Conservation (phyloP, 2,797 vertebrate genomes). For the Bufotes viridis region DNA sequence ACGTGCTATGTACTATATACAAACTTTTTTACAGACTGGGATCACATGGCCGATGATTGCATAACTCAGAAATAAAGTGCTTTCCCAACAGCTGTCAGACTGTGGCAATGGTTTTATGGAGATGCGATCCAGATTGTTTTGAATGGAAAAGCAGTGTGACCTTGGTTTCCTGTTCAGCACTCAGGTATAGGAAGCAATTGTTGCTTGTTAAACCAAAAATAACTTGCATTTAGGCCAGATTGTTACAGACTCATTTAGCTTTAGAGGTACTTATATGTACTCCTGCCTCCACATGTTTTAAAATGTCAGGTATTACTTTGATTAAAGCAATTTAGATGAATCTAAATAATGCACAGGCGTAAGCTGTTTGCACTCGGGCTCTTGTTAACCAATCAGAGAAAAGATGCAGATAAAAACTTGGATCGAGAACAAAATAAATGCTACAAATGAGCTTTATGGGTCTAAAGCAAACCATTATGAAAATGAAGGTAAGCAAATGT, state of each 20-base stretch:
- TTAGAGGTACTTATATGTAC: slow-evolving; percentile 41
- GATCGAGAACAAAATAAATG: slow-evolving; percentile 52
- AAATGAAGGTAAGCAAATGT: slow-evolving; percentile 1
- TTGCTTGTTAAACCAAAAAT: slow-evolving; percentile 64
- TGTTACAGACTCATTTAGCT: slow-evolving; percentile 53
- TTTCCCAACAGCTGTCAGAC: slow-evolving; percentile 63
- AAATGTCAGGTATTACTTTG: slow-evolving; percentile 55
- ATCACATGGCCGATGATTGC: slow-evolving; percentile 55
- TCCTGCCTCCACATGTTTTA: slow-evolving; percentile 31
- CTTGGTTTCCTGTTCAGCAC: slow-evolving; percentile 65
- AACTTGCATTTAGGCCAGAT: slow-evolving; percentile 55
- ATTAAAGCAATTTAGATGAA: slow-evolving; percentile 54
- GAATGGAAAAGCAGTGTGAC: slow-evolving; percentile 65
- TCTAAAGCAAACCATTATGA: slow-evolving; percentile 32
- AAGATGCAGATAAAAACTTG: slow-evolving; percentile 47
- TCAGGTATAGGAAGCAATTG: slow-evolving; percentile 65
- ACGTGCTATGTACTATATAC: slow-evolving; percentile 2
- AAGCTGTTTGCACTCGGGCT: slow-evolving; percentile 29
- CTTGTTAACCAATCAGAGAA: slow-evolving; percentile 24
- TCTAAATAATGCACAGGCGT: slow-evolving; percentile 37
- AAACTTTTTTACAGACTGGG: accelerated
- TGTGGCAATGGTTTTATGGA: slow-evolving; percentile 61
- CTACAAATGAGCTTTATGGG: slow-evolving; percentile 32
- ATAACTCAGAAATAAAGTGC: slow-evolving; percentile 36
- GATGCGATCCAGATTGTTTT: slow-evolving; percentile 62